phyloP scores from a whole-genome alignment of 2,888 invertebrate genomes.

The Gryllus longicercus region DNA sequence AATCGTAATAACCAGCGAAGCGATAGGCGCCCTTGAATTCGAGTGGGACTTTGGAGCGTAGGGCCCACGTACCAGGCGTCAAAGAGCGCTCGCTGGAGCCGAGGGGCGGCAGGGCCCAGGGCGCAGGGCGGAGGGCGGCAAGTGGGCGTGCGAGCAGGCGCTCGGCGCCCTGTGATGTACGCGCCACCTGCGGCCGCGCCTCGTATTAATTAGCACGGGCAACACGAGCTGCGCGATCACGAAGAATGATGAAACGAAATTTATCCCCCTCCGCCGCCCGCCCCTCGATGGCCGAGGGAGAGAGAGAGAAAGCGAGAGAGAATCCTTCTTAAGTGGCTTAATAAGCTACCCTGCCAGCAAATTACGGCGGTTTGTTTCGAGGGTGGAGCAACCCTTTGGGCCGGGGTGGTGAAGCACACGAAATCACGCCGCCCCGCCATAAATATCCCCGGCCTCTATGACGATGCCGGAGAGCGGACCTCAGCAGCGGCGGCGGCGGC shows the following conservation, averaged over 20 bases:
- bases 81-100: too few relatives aligned
- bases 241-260: slow-evolving; percentile 8
- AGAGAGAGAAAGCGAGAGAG: too few relatives aligned
- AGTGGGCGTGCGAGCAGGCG: background rate
- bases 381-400: background rate
- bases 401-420: background rate
- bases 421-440: background rate
- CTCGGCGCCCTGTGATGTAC: background rate
- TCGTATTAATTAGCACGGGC: background rate
- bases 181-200: background rate
- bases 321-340: background rate
- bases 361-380: slow-evolving; percentile 17
- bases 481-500: background rate
- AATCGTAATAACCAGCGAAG: too few relatives aligned
- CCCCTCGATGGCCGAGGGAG: background rate
- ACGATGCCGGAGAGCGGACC: background rate
- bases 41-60: too few relatives aligned
- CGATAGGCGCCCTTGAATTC: too few relatives aligned
- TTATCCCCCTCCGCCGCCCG: background rate
- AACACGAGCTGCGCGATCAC: background rate
- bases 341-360: slow-evolving; percentile 6
- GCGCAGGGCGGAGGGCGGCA: too few relatives aligned
- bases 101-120: too few relatives aligned
- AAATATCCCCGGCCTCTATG: background rate
- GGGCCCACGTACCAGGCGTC: too few relatives aligned